These are phyloP conservation scores for Cotesia vestalis DNA, from an alignment of 1,140 invertebrate species.

Conservation along the genomic window DNA sequence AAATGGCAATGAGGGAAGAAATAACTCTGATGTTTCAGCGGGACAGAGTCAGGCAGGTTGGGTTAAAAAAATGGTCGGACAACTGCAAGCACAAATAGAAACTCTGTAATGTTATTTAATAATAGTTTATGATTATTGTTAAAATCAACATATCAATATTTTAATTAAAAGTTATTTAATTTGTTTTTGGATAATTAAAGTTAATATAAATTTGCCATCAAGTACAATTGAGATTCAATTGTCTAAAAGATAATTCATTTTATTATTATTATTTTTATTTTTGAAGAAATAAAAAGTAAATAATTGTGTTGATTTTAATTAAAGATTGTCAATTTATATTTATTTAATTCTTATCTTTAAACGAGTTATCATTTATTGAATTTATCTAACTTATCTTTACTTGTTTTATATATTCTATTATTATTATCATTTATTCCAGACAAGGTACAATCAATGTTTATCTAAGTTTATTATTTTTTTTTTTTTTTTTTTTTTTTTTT, in stretches of 20 bases:
- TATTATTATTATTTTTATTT: too few species aligned
- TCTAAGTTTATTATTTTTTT: not conserved
- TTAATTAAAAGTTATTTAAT: too few species aligned
- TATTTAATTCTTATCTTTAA: constrained; percentile 3
- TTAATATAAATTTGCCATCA: not conserved
- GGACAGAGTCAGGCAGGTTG: constrained; percentile 63
- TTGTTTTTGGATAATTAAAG: constrained; percentile 39
- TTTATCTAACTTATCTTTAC: not conserved
- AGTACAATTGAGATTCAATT: constrained; percentile 17
- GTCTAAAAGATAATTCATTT: too few species aligned
- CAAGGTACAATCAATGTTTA: constrained; percentile 10
- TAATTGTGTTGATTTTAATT: too few species aligned
- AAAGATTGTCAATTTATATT: too few species aligned
- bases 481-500: not conserved
- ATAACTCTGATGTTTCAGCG: constrained; percentile 54
- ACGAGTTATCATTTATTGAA: constrained; percentile 18
- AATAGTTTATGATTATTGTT: too few species aligned
- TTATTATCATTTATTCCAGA: not conserved
- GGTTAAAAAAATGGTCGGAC: constrained; percentile 63
- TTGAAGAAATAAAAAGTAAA: too few species aligned
- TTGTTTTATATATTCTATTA: constrained; percentile 5
- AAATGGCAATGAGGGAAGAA: constrained; percentile 15
- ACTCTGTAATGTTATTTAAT: constrained; percentile 28
- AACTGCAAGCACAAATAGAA: constrained; percentile 58
- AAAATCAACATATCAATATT: too few species aligned